Evolutionary conservation across 2,797 vertebrate genomes (phyloP), one percentile per base, ranked within the genome.

Genomic region (Epinephelus awoara): DNA sequence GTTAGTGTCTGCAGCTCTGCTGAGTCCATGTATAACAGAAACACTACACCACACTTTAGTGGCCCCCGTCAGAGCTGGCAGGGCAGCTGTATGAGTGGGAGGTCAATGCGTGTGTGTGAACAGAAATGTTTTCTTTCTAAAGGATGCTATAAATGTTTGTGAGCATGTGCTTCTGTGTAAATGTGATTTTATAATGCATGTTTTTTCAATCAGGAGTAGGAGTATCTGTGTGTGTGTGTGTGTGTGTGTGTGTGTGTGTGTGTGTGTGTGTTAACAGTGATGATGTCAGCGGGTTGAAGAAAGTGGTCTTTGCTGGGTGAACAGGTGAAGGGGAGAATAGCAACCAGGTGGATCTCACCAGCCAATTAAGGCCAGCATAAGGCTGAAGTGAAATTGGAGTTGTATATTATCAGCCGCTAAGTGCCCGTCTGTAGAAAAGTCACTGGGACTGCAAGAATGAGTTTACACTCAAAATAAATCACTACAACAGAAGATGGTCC

Each of bases 21-120:
- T 19, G 14, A 63, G 50, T 29, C 70, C 67, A 51, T 46, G 76
- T 71, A 84, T 71, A 79, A 82, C 80, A 86, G 85, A 85, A 68
- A 72, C 61, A 67, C 25, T 11, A 49, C 73, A 62, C 38, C 3
- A 5, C 78, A 77, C 62, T 77, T 80, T 83, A 84, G 67, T 9
- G 65, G 71, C 61, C 14, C 2, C 58, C 66, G 68, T 67, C 34
- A 59, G 67, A 54, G 57, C 51, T 62, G 67, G 61, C 27, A 1
- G 34, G 1, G 70, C 29, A 46, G 54, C 49, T 79, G 50, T 71
- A 40, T 73, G 70, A n/a, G 64, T 55, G 67, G 27, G 61, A 47
- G 7, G 62, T 57, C 21, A 49, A 0, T 54, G 50, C 62, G 64
- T 72, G 67, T 76, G 67, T 57, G 50, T 55, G 38, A 47, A 47